Percentiles rank a stretch among this genome's conserved stretches.
phyloP scores from a whole-genome alignment of 2,113 vertebrate genomes.

The Stegastes partitus region DNA sequence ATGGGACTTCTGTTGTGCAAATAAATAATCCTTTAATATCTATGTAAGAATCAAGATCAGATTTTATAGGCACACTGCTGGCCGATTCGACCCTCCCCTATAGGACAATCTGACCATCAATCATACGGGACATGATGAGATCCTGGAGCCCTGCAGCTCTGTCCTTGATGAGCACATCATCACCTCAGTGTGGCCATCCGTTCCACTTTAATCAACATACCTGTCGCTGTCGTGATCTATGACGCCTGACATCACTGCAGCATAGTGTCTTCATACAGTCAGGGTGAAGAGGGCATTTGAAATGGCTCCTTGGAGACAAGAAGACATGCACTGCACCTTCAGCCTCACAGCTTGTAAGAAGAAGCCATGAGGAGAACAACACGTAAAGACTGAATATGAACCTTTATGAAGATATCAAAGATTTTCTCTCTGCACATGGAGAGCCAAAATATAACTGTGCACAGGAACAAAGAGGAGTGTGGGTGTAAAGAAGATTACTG shows the following conservation, averaged over 20 bases:
- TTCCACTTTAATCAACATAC: conserved; percentile 49
- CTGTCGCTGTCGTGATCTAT: conserved; percentile 40
- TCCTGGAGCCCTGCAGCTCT: conserved; percentile 6
- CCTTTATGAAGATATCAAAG: not conserved
- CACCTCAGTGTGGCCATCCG: not conserved
- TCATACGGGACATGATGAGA: conserved; percentile 22
- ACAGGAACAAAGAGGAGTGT: not conserved
- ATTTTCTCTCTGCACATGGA: not conserved
- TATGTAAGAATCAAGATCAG: not conserved
- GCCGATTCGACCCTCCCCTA: not conserved
- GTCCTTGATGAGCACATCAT: conserved; percentile 49
- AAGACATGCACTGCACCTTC: not conserved
- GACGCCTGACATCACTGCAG: conserved; percentile 26
- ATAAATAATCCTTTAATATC: too few relatives aligned
- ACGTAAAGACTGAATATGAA: not conserved
- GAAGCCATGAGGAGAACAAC: not conserved
- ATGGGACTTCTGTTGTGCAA: too few relatives aligned
- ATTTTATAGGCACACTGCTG: not conserved
- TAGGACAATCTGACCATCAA: not conserved
- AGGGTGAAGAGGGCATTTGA: not conserved
- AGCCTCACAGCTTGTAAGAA: not conserved
- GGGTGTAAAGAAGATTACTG: not conserved
- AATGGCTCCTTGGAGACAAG: not conserved
- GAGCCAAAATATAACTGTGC: not conserved
- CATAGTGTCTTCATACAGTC: conserved; percentile 27